Base-by-base conservation (phyloP, 2,888 invertebrate species). In the Abscondita cerata region DNA sequence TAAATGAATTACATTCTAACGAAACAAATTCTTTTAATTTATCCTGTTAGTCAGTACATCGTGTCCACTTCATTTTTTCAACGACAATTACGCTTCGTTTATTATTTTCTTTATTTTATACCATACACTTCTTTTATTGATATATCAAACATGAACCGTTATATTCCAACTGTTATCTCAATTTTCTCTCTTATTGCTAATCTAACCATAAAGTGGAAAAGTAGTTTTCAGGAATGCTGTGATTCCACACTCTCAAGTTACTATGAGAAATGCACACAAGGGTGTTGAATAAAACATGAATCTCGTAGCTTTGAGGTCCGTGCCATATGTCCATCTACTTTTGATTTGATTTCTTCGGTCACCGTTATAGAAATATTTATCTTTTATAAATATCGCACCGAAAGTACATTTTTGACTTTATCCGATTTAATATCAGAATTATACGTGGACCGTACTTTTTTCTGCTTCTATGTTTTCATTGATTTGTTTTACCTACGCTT, bases 211-310 rank as follows among this genome's bases (percentile, higher is more conserved):
- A 59, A 62, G 41, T 52, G 59, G 36, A 55, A 54, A 54, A 47
- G 62, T 54, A 55, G 50, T 55, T 62, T 59, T 55, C 44, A 51
- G 58, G 46, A 58, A 58, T 53, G 51, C 52, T 57, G 60, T 60
- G 65, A 63, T 63, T 59, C 62, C 53, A 50, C 54, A 59, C 59
- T 58, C 59, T 52, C 62, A 57, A 66, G 66, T 65, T 67, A 62
- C 65, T 64, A 67, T 66, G 69, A 68, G 68, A 70, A 70, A 70
- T 69, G 66, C 68, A 70, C 70, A 69, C 69, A 41, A 48, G 70
- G 68, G 69, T 70, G 63, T 68, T 70, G 70, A 68, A 70, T 70
- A 69, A 70, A 67, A 68, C 69, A 70, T 66, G 65, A 62, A 58
- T 51, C 44, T 55, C 31, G 44, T 31, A 55, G 54, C 62, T 62